A percentile compares a stretch with the other conserved stretches of the same genome.
Conservation (phyloP, 1,140 invertebrate genomes). For the Penaeus indicus region DNA sequence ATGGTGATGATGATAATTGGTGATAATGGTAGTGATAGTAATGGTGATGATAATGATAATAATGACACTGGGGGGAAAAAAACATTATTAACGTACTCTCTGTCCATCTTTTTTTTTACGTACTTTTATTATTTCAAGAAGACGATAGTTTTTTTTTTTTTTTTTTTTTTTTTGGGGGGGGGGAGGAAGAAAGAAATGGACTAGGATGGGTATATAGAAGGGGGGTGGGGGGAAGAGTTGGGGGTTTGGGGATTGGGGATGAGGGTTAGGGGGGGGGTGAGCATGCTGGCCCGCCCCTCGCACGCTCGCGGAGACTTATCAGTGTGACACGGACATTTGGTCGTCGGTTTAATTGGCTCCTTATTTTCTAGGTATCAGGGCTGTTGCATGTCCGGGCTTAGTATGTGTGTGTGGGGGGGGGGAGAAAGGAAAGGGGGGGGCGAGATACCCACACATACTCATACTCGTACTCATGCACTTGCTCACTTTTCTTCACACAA, state of each 20-base stretch:
- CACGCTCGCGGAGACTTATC: constrained; percentile 9
- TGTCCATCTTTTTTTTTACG: too few species aligned
- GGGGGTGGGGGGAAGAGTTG: neutral
- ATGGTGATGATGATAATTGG: too few species aligned
- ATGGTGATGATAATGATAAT: too few species aligned
- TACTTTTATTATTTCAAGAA: too few species aligned
- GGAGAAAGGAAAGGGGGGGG: neutral
- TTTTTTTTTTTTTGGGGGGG: too few species aligned
- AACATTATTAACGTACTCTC: too few species aligned
- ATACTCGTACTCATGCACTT: neutral
- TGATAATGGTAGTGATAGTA: too few species aligned
- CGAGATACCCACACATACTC: neutral
- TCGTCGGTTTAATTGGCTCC: constrained; percentile 49
- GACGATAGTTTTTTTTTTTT: too few species aligned
- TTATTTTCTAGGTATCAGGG: constrained; percentile 53
- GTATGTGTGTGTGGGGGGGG: too few species aligned
- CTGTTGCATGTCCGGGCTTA: constrained; percentile 40
- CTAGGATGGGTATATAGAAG: neutral
- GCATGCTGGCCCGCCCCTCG: neutral
- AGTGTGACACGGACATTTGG: constrained; percentile 30
- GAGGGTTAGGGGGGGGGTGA: neutral
- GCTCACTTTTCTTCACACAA: too few species aligned
- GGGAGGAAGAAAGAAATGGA: neutral
- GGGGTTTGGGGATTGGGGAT: neutral
- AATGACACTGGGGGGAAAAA: too few species aligned